Evolutionary conservation across 2,888 invertebrate genomes (phyloP).

Genomic region (Sminthurinus aureus): DNA sequence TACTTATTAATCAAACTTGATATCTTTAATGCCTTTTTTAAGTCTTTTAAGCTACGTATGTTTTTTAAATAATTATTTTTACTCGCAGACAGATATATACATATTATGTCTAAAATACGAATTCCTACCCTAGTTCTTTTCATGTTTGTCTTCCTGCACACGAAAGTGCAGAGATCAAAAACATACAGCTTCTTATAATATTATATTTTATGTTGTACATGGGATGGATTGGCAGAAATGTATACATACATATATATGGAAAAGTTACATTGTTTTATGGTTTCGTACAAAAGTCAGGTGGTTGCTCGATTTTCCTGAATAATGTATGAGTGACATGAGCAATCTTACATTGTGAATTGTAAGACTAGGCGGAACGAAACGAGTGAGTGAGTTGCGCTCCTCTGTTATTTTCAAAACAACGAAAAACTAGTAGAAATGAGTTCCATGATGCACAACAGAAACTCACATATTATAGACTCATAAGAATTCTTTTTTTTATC

Average conservation of each 20-base stretch:
- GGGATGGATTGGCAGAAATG: too few relatives aligned
- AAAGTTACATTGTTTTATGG: background rate
- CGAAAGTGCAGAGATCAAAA: too few relatives aligned
- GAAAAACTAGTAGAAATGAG: constrained; percentile 19
- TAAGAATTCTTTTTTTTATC: background rate
- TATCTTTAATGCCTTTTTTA: too few relatives aligned
- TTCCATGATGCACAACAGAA: background rate
- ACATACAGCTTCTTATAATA: too few relatives aligned
- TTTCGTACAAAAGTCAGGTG: constrained; percentile 25
- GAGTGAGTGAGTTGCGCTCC: constrained; percentile 1
- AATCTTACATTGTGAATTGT: constrained; percentile 24
- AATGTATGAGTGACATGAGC: constrained; percentile 47
- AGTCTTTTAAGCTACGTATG: too few relatives aligned
- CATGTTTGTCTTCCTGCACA: too few relatives aligned
- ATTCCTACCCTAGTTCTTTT: too few relatives aligned
- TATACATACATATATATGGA: background rate
- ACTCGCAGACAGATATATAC: too few relatives aligned
- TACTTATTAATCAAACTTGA: too few relatives aligned
- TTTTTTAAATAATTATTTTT: too few relatives aligned
- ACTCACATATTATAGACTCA: constrained; percentile 11
- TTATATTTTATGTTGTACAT: too few relatives aligned
- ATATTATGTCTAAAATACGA: too few relatives aligned
- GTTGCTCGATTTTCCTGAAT: constrained; percentile 42
- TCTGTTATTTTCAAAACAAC: constrained; percentile 20
- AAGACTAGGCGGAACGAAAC: background rate